Percentiles rank a stretch among this genome's conserved stretches.
Evolutionary conservation across 2,888 invertebrate species (phyloP).

Genomic region (Rosalia funebris): DNA sequence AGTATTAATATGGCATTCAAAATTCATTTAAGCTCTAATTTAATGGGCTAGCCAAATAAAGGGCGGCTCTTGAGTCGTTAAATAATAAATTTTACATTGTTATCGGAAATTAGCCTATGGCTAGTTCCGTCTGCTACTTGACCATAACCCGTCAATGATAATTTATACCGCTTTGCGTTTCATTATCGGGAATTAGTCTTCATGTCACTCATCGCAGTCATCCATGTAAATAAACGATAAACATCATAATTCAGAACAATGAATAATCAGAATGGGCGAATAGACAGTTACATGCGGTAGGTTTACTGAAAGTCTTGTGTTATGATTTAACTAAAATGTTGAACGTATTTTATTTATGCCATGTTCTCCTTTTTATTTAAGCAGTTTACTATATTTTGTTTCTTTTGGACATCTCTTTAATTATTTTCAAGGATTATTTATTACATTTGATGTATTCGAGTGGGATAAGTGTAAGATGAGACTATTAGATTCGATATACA

Average conservation of each 20-base stretch:
- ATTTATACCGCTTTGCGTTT: constrained; percentile 55
- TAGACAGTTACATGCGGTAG: constrained; percentile 2
- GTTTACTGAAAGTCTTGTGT: neutral
- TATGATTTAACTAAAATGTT: neutral
- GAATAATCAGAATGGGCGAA: constrained; percentile 9
- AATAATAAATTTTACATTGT: constrained; percentile 48
- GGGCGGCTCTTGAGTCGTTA: constrained; percentile 45
- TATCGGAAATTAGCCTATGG: constrained; percentile 46
- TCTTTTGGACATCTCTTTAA: neutral
- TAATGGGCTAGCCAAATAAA: constrained; percentile 43
- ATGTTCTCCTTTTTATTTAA: neutral
- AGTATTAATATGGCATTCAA: too few relatives aligned
- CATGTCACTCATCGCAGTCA: constrained; percentile 50
- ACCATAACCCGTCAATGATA: constrained; percentile 46
- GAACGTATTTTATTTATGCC: constrained; percentile 1
- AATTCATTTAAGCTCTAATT: too few relatives aligned
- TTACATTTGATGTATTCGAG: too few relatives aligned
- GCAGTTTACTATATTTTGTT: neutral
- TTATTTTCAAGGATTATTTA: too few relatives aligned
- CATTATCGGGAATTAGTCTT: constrained; percentile 53
- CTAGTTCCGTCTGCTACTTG: constrained; percentile 55
- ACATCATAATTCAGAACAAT: constrained; percentile 9
- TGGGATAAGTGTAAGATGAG: too few relatives aligned
- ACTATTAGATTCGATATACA: too few relatives aligned
- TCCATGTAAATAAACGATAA: constrained; percentile 36